Evolutionary conservation across 1,140 invertebrate species (phyloP), one percentile per base, ranked within the genome.

Genomic region (Euwallacea similis): DNA sequence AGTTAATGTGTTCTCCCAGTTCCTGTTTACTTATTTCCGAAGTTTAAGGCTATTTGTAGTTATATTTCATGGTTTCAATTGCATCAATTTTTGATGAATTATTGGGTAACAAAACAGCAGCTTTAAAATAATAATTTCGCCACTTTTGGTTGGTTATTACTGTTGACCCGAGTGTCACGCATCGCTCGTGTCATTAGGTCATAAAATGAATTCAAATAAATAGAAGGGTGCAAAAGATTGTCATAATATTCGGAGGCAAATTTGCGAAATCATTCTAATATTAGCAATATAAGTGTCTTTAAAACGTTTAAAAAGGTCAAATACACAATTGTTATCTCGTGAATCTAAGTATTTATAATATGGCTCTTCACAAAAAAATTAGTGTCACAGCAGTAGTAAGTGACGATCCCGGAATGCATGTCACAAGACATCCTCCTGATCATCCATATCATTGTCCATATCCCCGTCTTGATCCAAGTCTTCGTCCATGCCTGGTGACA

Each of bases 361-460:
- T 67, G 59, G 54, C 73, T 75, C 73, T 66, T 76, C 79, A 79
- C 76, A 69, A 76, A 66, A 33, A 65, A 64, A 60, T 73, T 73
- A 79, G 72, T 78, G 78, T 81, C 80, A 82, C 80, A 82, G 79
- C 78, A 82, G 76, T 69, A 82, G 78, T 76, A 82, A 78, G 74
- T 81, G 79, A 63, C 81, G 80, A 73, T 82, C 79, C 67, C 81
- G 77, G 63, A 82, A 79, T 72, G 78, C 79, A 81, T 84, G 84
- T 85, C 84, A 85, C 84, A 85, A 85, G 80, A 85, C 82, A 55
- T 84, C 84, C 47, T 81, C 80, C 10, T 80, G 77, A 71, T 81
- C 79, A 47, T 82, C 79, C 65, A 80, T 73, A 69, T 82, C 79
- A 76, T 76, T 77, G 78, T 83, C 83, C 74, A 77, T 77, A 74